Evolutionary conservation across 1,140 invertebrate species (phyloP).

Genomic region (Metaphire vulgaris): DNA sequence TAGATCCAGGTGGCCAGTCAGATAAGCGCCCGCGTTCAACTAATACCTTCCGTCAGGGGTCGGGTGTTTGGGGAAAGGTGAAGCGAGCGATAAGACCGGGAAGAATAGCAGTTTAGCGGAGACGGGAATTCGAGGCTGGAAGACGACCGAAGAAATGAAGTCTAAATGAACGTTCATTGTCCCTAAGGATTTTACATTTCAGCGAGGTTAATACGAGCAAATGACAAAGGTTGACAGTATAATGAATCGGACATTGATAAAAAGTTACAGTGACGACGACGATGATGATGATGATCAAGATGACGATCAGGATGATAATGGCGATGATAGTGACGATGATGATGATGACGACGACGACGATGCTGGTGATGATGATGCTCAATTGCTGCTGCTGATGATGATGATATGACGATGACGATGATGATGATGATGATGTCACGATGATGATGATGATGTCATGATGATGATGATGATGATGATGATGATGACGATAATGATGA

Average conservation of each 20-base stretch:
- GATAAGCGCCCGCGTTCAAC: background rate
- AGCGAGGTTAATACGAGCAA: too few relatives aligned
- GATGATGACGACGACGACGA: slow-evolving; percentile 1
- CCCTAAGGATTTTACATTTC: too few relatives aligned
- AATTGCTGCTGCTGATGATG: background rate
- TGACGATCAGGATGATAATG: background rate
- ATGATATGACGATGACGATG: background rate
- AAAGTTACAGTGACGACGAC: too few relatives aligned
- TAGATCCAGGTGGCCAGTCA: background rate
- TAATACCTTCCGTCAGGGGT: background rate
- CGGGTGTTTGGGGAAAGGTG: slow-evolving; percentile 1
- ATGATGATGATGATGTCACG: background rate
- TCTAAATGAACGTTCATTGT: too few relatives aligned
- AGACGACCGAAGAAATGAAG: too few relatives aligned
- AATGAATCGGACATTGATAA: too few relatives aligned
- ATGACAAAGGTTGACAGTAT: too few relatives aligned
- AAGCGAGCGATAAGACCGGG: background rate
- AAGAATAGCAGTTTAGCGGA: background rate
- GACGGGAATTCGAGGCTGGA: background rate
- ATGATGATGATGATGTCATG: background rate
- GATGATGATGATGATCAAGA: background rate
- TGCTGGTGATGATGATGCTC: background rate
- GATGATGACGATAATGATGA: background rate
- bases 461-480: background rate
- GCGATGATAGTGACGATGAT: slow-evolving; percentile 5